Conservation (phyloP, 35 echinoderm and acorn worm genomes). For the Hemicentrotus pulcherrimus region DNA sequence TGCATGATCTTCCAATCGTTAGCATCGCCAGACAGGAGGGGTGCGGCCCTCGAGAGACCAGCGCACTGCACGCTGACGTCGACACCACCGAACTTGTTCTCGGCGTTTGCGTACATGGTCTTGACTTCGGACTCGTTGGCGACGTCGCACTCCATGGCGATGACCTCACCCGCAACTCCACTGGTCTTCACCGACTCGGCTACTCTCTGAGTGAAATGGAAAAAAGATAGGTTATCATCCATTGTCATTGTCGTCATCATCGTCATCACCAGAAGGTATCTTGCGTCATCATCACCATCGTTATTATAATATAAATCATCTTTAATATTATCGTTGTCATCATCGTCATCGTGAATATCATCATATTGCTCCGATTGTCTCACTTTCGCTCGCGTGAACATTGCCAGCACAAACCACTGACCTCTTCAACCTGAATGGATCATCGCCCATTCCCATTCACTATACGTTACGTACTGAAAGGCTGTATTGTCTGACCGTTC, state of each 20-base stretch:
- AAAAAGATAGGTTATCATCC: background rate
- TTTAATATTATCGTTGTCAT: background rate
- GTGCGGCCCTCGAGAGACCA: conserved; percentile 21
- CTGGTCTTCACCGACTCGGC: conserved; percentile 31
- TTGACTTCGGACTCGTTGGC: conserved; percentile 36
- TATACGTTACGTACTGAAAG: too few species aligned
- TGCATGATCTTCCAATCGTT: conserved; percentile 40
- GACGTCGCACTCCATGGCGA: conserved; percentile 40
- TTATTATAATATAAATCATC: background rate
- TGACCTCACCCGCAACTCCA: background rate
- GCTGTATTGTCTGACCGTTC: too few species aligned
- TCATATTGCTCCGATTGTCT: too few species aligned
- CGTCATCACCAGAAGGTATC: too few species aligned
- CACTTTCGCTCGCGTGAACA: too few species aligned
- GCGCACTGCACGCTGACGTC: conserved; percentile 53
- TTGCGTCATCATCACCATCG: background rate
- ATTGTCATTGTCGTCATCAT: background rate
- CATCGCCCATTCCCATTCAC: too few species aligned
- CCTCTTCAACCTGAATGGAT: too few species aligned
- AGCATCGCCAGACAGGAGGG: conserved; percentile 47
- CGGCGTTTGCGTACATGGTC: background rate
- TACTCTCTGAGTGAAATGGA: conserved; percentile 18
- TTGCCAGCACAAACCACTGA: too few species aligned
- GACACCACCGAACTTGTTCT: conserved; percentile 49
- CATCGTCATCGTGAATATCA: background rate